Conservation (phyloP, 2,888 invertebrate species). For the Cheilosia grossa region DNA sequence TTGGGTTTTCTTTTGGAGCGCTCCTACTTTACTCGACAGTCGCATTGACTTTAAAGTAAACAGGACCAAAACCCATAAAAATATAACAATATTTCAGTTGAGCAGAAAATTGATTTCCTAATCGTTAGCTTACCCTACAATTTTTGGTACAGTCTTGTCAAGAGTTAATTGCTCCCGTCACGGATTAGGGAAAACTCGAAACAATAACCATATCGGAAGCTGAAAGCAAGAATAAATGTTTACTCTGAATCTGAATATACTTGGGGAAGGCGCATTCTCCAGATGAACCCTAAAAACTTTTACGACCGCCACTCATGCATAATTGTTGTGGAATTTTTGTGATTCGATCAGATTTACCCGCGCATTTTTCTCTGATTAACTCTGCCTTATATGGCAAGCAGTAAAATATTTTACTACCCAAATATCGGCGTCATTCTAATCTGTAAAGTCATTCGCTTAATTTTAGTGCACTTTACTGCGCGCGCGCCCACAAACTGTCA, state of each 20-base stretch:
- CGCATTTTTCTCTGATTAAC: slow-evolving; percentile 12
- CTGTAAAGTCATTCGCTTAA: not conserved
- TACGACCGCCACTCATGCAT: not conserved
- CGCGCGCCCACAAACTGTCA: not conserved
- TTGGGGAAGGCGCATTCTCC: not conserved
- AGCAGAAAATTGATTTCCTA: no score
- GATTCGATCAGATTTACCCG: not conserved
- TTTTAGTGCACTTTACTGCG: slow-evolving; percentile 27
- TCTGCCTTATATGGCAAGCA: slow-evolving; percentile 12
- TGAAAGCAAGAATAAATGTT: not conserved
- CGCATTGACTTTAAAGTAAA: no score
- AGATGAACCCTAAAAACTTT: not conserved
- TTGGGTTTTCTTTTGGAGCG: no score
- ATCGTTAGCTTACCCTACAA: no score
- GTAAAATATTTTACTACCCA: slow-evolving; percentile 32
- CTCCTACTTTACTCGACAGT: no score
- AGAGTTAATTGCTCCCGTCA: not conserved
- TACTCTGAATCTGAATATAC: not conserved
- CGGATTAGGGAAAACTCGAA: not conserved
- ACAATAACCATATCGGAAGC: not conserved
- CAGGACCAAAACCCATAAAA: no score
- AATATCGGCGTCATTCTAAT: slow-evolving; percentile 1
- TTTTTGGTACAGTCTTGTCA: not conserved
- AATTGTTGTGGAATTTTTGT: slow-evolving; percentile 11
- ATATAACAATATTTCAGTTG: no score